Evolutionary conservation across 2,888 invertebrate species (phyloP).

Genomic region (Cataglyphis rosenhaueri): DNA sequence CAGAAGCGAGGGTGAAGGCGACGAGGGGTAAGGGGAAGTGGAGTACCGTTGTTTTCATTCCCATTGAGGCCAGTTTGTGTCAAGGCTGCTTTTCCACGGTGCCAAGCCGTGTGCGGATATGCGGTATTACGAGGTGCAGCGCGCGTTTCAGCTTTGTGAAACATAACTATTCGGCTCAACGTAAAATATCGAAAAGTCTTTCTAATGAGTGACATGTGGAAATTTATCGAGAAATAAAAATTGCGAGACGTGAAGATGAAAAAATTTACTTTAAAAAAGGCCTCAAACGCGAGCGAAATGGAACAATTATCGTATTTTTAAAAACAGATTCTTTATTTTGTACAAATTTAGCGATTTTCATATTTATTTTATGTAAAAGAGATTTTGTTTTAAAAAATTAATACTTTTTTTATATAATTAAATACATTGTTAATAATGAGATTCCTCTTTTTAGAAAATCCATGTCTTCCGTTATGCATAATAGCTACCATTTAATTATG

Average conservation of each 20-base stretch:
- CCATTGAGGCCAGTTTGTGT: conserved; percentile 70
- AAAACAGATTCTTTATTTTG: background rate
- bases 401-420: conserved; percentile 1
- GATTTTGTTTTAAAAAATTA: background rate
- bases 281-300: background rate
- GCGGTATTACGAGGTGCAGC: conserved; percentile 42
- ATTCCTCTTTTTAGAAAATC: background rate
- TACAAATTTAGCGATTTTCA: background rate
- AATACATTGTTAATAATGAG: background rate
- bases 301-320: background rate
- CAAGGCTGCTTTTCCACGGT: conserved; percentile 70
- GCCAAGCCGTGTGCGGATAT: conserved; percentile 53
- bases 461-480: background rate
- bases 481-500: background rate
- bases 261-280: background rate
- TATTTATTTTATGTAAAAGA: background rate
- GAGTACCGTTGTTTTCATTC: conserved; percentile 73
- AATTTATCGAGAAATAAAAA: conserved; percentile 1
- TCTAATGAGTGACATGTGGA: background rate
- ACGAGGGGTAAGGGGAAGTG: conserved; percentile 38
- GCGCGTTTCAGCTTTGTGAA: conserved; percentile 42
- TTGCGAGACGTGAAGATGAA: background rate
- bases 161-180: conserved; percentile 1
- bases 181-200: conserved; percentile 25
- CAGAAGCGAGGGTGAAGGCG: conserved; percentile 41